Base-by-base conservation (phyloP, 2,888 invertebrate species). In the Quadriops clusia region DNA sequence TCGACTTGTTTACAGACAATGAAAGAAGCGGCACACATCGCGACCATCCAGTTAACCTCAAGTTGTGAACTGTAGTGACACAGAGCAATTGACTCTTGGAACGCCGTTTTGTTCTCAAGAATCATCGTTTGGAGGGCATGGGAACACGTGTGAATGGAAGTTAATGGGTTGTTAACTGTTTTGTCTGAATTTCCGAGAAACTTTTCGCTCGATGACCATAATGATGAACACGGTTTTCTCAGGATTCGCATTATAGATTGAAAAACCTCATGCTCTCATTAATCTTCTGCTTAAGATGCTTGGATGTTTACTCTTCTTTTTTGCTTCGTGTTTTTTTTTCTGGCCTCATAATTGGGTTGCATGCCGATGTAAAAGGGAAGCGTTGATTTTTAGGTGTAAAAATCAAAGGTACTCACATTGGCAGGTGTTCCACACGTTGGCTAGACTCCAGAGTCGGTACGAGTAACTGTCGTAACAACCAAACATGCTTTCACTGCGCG, bases 401-500 rank as follows among this genome's bases (percentile, higher is more conserved):
- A n/a, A n/a, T n/a, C n/a, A 24, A 32, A 36, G 34, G 60, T 68
- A 76, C 76, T 77, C 70, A 77, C 77, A 72, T 68, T 75, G 74
- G 63, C 72, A 75, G 68, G 72, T 72, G 67, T 73, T 74, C 76
- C 76, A 77, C 54, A 76, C 75, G 67, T 77, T 76, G 66, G 77
- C 77, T 64, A 77, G 67, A 68, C 75, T 76, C 77, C 77, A 77
- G 63, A 77, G 72, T 62, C 76, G 71, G 66, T 76, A 77, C 61
- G 76, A 76, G 67, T 77, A 77, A 68, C 75, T 76, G 67, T 76
- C 76, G 68, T 74, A 74, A 67, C 73, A 73, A 60, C 73, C 74
- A 70, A 73, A 75, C 76, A 75, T 78, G 69, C 71, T 75, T 67
- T 68, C 76, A 70, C 73, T 70, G 66, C 74, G 75, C 73, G 77